Evolutionary conservation across 1,140 invertebrate species (phyloP), one percentile per base, ranked within the genome.

Genomic region (Ceratosolen fusciceps): DNA sequence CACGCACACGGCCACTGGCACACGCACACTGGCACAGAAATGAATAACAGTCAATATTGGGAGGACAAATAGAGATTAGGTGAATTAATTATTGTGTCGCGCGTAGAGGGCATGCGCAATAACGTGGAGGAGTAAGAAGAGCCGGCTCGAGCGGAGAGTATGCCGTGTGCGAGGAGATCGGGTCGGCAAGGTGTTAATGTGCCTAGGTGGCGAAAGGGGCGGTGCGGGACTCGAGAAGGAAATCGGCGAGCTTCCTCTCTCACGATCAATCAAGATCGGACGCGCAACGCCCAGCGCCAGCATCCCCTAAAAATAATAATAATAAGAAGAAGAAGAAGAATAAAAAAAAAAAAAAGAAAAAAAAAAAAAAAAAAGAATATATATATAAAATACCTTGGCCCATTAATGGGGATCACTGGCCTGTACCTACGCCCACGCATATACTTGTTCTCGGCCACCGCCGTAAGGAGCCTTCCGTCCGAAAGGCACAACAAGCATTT

Each of bases 401-500:
- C 43, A 9, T 39, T 68, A 68, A 31, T 26, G 19, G 19, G 2
- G 19, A 34, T 62, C n/a, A n/a, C n/a, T n/a, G n/a, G n/a, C n/a
- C n/a, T n/a, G n/a, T n/a, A n/a, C n/a, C n/a, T n/a, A n/a, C n/a
- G n/a, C n/a, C n/a, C n/a, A n/a, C n/a, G n/a, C n/a, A n/a, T n/a
- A n/a, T n/a, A n/a, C n/a, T n/a, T n/a, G n/a, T n/a, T n/a, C 56
- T 21, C 54, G 56, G 54, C 37, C 24, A 21, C 12, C 47, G 31
- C 34, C 49, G 52, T 1, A 65, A 65, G 60, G 43, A 67, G n/a
- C 29, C 21, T 24, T 60, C 58, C 9, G 2, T 60, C 58, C 9
- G 2, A 87, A 85, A 89, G 86, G 88, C 82, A 89, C 87, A 89
- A 90, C 88, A 89, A 81, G 82, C 83, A 89, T 90, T 90, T 90